Conservation (phyloP, 2,113 vertebrate species). For the Neogobius melanostomus region DNA sequence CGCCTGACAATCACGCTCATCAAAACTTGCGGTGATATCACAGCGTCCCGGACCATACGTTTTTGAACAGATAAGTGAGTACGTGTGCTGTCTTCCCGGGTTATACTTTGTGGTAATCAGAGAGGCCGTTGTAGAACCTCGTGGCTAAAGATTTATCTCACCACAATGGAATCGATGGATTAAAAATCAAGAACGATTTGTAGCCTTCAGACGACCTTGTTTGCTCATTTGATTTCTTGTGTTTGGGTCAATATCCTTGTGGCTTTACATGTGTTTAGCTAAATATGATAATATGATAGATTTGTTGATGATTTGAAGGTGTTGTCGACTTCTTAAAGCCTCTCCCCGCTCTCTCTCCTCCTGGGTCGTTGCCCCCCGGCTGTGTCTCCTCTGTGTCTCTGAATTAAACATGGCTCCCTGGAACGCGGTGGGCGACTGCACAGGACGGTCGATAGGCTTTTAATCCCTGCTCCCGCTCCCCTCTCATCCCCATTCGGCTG, state of each 20-base stretch:
- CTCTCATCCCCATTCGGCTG: conserved; percentile 51
- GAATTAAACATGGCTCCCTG: conserved; percentile 76
- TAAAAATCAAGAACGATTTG: neutral
- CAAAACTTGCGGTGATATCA: too few species aligned
- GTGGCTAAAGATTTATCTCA: too few species aligned
- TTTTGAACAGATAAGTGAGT: too few species aligned
- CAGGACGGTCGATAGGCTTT: conserved; percentile 69
- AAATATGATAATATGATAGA: conserved; percentile 12
- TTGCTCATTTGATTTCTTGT: neutral
- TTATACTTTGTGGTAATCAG: too few species aligned
- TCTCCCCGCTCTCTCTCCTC: neutral
- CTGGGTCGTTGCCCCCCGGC: conserved; percentile 1
- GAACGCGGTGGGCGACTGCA: conserved; percentile 63
- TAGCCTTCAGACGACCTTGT: neutral
- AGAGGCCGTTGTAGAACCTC: too few species aligned
- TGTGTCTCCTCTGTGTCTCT: conserved; percentile 33
- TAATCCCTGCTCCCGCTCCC: conserved; percentile 61
- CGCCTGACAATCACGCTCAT: too few species aligned
- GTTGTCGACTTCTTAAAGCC: conserved; percentile 7
- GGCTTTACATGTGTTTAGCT: conserved; percentile 2
- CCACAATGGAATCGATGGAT: neutral
- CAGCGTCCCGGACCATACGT: too few species aligned
- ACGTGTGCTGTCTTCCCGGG: too few species aligned
- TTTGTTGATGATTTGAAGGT: neutral
- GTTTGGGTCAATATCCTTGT: neutral